A percentile compares a stretch with the other conserved stretches of the same genome.
Conservation (phyloP, 2,113 vertebrate species). For the Sitta europaea region DNA sequence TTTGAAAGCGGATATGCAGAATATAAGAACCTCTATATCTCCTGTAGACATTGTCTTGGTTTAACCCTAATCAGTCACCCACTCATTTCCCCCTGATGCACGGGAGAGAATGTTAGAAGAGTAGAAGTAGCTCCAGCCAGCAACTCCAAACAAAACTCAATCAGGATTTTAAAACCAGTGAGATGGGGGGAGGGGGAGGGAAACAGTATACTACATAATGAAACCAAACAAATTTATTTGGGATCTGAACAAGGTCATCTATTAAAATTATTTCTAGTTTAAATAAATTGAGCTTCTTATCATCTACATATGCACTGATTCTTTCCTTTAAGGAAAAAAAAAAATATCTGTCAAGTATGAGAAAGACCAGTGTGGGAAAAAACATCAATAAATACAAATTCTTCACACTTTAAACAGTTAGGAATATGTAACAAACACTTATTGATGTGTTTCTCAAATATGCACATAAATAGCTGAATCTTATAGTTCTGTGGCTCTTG, state of each 20-base stretch:
- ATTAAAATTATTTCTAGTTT: neutral
- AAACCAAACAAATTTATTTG: neutral
- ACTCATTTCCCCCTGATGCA: neutral
- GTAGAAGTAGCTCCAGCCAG: neutral
- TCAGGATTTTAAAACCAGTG: neutral
- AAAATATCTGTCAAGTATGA: neutral
- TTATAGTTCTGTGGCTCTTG: neutral
- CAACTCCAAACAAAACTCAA: neutral
- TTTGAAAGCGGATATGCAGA: neutral
- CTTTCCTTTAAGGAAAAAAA: neutral
- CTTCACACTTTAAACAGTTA: neutral
- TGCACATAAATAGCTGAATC: neutral
- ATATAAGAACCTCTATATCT: neutral
- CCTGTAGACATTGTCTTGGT: neutral
- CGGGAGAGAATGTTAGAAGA: neutral
- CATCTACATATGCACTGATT: neutral
- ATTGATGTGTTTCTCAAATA: neutral
- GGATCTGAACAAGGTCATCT: neutral
- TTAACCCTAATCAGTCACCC: neutral
- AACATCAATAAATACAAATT: neutral
- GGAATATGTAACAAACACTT: neutral
- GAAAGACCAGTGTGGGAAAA: neutral
- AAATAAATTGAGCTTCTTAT: neutral
- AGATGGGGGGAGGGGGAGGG: accelerated
- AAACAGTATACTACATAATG: neutral